Evolutionary conservation across 2,888 invertebrate genomes (phyloP), one percentile per base, ranked within the genome.

Genomic region (Julus scandinavius): DNA sequence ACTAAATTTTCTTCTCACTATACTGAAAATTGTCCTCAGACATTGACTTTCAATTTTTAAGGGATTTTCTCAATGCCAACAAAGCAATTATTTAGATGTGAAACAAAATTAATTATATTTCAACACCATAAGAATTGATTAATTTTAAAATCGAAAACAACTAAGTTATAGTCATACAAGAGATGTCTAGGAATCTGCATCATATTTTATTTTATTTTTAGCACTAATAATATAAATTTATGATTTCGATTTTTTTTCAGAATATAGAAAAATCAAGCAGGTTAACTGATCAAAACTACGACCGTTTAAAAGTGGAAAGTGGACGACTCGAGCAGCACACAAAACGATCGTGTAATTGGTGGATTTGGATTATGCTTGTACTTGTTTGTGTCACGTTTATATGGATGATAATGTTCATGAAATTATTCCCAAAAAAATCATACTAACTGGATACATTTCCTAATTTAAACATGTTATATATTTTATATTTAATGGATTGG

Each of bases 381-480:
- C 93, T 97, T 87, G 98, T 98, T 86, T 94, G 97, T 92, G 93
- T 95, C 88, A 95, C 97, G 90, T 98, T 98, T 93, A 95, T 98
- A 89, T 96, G 95, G 93, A 98, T 98, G 97, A 96, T 98, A 88
- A 93, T 98, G 80, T 97, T 98, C 92, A 98, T 98, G 96, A 96
- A 96, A 93, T 94, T 97, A 84, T 96, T 96, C 93, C 97, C 95
- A 92, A 97, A 97, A 92, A 94, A 54, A 87, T 49, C 84, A 29
- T 20, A 58, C 17, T 58, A 17, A 58, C 17, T 58, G 58, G 5
- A 17, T 58, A 58, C 17, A 17, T 58, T 58, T 17, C 17, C 17
- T 58, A 58, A 58, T 58, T 58, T 58, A 58, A 58, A 58, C 17
- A 3, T 58, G 17, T 58, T 58, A 17, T 15, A 58, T 58, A 58